phyloP scores from a whole-genome alignment of 2,113 vertebrate genomes.

The Promerops cafer region DNA sequence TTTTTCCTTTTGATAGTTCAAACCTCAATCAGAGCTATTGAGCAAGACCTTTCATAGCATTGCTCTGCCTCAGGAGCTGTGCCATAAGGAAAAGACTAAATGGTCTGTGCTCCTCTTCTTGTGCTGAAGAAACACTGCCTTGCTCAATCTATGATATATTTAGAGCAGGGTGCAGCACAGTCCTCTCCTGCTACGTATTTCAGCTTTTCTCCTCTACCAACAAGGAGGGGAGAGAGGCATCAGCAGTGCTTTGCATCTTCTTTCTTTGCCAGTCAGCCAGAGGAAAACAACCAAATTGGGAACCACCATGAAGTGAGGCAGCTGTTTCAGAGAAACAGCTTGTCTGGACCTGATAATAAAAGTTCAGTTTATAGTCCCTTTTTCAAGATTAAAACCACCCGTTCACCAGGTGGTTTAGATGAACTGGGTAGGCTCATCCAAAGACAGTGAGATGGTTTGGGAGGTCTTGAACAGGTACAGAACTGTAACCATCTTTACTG shows the following conservation, averaged over 20 bases:
- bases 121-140: neutral
- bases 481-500: neutral
- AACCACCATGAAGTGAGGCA: neutral
- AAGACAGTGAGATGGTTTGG: neutral
- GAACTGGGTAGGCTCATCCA: neutral
- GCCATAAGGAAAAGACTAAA: neutral
- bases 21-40: neutral
- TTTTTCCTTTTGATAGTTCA: neutral
- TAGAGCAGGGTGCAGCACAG: neutral
- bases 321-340: neutral
- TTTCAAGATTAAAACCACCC: neutral
- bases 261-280: neutral
- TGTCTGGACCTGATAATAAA: neutral
- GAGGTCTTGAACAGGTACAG: neutral
- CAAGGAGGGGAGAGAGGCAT: neutral
- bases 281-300: neutral
- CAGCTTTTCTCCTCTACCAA: neutral
- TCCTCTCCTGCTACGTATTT: neutral
- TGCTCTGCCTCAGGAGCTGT: neutral
- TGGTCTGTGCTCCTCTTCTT: neutral
- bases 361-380: neutral
- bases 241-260: rapidly evolving
- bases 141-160: neutral
- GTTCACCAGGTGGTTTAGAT: neutral
- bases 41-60: neutral